Percentiles rank a stretch among this genome's conserved stretches.
Conservation (phyloP, 2,113 vertebrate genomes). For the Etheostoma cragini region DNA sequence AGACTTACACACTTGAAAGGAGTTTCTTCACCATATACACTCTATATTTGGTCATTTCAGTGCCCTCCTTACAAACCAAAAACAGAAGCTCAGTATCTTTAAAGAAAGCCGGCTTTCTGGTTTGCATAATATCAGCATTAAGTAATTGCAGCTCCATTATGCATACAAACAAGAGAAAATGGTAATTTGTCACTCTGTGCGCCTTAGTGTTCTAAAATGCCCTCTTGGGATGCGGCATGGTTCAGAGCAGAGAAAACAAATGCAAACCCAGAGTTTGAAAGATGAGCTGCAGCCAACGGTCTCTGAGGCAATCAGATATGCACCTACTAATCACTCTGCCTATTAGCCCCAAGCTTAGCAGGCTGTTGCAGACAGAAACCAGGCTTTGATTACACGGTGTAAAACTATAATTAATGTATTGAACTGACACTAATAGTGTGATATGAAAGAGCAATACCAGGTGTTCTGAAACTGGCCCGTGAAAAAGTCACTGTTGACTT, state of each 20-base stretch:
- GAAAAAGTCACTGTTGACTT: constrained; percentile 4
- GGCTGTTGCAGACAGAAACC: constrained; percentile 40
- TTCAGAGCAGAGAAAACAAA: constrained; percentile 75
- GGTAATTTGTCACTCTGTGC: constrained; percentile 80
- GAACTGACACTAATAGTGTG: constrained; percentile 26
- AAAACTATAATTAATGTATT: constrained; percentile 30
- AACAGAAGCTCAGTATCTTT: constrained; percentile 41
- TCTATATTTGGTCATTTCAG: constrained; percentile 26
- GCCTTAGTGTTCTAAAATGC: constrained; percentile 76
- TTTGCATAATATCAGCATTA: constrained; percentile 75
- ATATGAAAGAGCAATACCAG: constrained; percentile 5
- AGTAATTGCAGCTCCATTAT: constrained; percentile 77
- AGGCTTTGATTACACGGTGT: constrained; percentile 32
- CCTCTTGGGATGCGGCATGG: constrained; percentile 76
- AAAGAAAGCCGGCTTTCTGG: constrained; percentile 47
- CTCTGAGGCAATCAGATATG: constrained; percentile 72
- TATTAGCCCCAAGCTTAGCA: constrained; percentile 62
- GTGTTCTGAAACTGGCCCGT: not conserved
- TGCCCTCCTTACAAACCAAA: constrained; percentile 42
- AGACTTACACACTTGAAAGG: not conserved
- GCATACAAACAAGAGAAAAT: constrained; percentile 80
- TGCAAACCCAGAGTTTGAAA: constrained; percentile 64
- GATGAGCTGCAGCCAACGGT: constrained; percentile 67
- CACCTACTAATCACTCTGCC: constrained; percentile 64
- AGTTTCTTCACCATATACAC: constrained; percentile 22